Conservation (phyloP, 64 coral and sea anemone genomes). For the Acropora tenuis region DNA sequence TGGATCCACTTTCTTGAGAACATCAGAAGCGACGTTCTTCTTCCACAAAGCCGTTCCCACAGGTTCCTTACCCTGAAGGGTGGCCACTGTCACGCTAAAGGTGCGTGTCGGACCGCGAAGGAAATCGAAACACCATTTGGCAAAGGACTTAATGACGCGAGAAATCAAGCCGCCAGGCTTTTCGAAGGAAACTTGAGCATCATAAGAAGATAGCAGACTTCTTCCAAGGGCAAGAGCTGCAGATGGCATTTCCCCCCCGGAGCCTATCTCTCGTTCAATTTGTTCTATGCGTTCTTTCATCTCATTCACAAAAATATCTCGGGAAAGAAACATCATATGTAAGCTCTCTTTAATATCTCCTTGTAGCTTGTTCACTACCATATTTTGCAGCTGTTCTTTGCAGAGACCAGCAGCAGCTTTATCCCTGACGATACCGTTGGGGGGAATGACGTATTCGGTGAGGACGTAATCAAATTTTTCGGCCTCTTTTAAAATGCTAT, state of each 20-base stretch:
- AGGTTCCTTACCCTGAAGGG: constrained; percentile 13
- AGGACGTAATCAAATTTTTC: constrained; percentile 45
- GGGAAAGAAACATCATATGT: constrained; percentile 36
- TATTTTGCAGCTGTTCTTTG: constrained; percentile 25
- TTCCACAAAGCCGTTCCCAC: constrained; percentile 57
- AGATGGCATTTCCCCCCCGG: not conserved
- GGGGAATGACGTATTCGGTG: not conserved
- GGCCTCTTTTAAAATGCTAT: constrained; percentile 19
- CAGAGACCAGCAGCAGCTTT: constrained; percentile 38
- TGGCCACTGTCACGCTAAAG: not conserved
- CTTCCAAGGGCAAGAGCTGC: constrained; percentile 22
- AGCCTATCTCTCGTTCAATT: constrained; percentile 42
- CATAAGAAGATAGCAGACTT: constrained; percentile 52
- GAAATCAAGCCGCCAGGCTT: not conserved
- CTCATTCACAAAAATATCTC: constrained; percentile 45
- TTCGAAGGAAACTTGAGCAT: not conserved
- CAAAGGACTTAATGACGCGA: not conserved
- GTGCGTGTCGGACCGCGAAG: not conserved
- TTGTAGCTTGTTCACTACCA: constrained; percentile 58
- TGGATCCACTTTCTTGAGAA: constrained; percentile 32
- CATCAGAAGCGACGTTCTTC: constrained; percentile 1
- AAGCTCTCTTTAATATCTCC: constrained; percentile 13
- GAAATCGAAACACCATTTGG: not conserved
- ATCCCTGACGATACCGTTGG: constrained; percentile 29
- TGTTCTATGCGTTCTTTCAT: constrained; percentile 40